A percentile compares a stretch with the other conserved stretches of the same genome.
Evolutionary conservation across 2,113 vertebrate species (phyloP).

Genomic region (Crypturellus undulatus): DNA sequence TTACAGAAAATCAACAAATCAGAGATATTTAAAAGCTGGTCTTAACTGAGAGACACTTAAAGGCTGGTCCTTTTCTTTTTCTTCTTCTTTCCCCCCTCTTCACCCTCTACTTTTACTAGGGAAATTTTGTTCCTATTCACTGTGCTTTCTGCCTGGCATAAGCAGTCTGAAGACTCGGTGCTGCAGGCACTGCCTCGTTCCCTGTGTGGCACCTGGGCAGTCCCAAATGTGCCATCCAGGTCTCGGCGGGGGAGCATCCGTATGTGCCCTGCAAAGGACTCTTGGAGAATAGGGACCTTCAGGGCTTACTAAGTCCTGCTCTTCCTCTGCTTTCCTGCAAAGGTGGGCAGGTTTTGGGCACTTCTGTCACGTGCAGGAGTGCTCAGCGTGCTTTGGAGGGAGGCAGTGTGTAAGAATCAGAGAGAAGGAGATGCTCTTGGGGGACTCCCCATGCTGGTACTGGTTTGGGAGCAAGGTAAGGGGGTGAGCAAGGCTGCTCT

Average conservation of each 20-base stretch:
- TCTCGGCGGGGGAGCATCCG: neutral
- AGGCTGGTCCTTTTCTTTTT: too few species aligned
- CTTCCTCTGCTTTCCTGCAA: neutral
- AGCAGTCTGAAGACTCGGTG: rapidly evolving
- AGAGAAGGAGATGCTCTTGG: neutral
- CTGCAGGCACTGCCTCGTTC: rapidly evolving
- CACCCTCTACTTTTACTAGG: too few species aligned
- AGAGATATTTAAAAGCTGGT: neutral
- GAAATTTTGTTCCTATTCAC: neutral
- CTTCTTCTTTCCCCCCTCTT: too few species aligned
- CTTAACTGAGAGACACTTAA: neutral
- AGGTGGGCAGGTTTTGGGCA: neutral
- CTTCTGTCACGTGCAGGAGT: neutral
- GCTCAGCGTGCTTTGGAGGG: neutral
- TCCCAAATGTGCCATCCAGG: neutral
- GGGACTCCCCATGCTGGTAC: neutral
- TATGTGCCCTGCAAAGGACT: neutral
- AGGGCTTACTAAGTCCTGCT: neutral
- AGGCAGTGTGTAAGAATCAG: neutral
- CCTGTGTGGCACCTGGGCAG: neutral
- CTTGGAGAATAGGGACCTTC: neutral
- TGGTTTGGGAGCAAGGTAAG: neutral
- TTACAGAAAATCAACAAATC: neutral
- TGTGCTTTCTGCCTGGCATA: neutral
- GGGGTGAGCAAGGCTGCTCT: neutral